phyloP scores from a whole-genome alignment of 1,140 invertebrate species.

The Hestina assimilis region DNA sequence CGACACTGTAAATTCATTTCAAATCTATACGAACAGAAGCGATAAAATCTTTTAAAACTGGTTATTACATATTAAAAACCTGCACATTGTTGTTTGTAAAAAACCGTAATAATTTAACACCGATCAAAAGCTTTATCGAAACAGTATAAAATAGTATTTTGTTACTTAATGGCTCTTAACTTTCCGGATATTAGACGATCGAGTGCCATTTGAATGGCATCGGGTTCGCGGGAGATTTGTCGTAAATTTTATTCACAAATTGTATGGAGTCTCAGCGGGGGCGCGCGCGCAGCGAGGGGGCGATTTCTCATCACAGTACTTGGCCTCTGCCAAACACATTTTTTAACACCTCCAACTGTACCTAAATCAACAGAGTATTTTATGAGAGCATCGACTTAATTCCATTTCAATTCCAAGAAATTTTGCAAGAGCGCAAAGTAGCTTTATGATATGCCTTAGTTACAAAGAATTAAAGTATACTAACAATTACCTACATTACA shows the following conservation, averaged over 20 bases:
- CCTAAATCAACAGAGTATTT: conserved; percentile 69
- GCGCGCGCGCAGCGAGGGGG: conserved; percentile 67
- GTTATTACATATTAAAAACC: not conserved
- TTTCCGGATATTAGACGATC: conserved; percentile 34
- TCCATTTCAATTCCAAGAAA: conserved; percentile 18
- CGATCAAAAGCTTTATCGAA: not conserved
- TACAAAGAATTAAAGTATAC: too few relatives aligned
- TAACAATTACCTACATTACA: too few relatives aligned
- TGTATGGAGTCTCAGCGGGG: conserved; percentile 65
- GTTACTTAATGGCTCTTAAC: conserved; percentile 5
- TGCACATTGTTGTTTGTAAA: not conserved
- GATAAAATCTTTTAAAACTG: too few relatives aligned
- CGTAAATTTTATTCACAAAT: conserved; percentile 72
- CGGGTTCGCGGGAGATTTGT: conserved; percentile 60
- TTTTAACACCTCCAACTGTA: conserved; percentile 70
- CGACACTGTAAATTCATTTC: too few relatives aligned
- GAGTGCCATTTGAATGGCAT: conserved; percentile 48
- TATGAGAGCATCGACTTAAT: conserved; percentile 60
- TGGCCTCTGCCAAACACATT: conserved; percentile 71
- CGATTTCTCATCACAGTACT: conserved; percentile 71
- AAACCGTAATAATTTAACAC: not conserved
- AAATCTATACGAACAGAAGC: too few relatives aligned
- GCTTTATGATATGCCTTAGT: too few relatives aligned
- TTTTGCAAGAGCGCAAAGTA: conserved; percentile 3
- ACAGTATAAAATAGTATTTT: not conserved